Base-by-base conservation (phyloP, 2,888 invertebrate genomes). In the Tricholauxania praeusta region DNA sequence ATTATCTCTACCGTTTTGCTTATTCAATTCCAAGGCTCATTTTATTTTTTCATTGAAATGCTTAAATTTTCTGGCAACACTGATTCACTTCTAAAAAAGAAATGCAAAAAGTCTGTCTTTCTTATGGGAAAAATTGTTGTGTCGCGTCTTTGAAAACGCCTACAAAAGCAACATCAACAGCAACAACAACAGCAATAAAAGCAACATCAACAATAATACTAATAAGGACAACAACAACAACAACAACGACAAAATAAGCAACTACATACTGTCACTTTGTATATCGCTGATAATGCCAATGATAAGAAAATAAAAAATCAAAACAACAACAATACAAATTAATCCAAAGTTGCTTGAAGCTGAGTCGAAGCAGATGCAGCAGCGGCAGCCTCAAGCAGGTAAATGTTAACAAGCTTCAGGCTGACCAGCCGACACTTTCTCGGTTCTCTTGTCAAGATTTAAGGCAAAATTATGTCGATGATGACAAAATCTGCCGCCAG, bases 401-500 rank as follows among this genome's bases (percentile, higher is more conserved):
- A 28, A n/a, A 59, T 17, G 48, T 15, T 49, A 48, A 49, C 53
- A 14, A 66, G 66, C 64, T 64, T 51, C 64, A 51, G 64, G 64
- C 19, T 49, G 49, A 60, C 19, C 59, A 17, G 39, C 59, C 47
- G 69, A 59, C 59, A 60, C 69, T 62, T 60, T 60, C 51, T 49
- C 28, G 51, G 14, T 39, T 39, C 60, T 60, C 60, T 66, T 66
- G 53, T 32, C 52, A 66, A 66, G 66, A 66, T 57, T 65, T 55
- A 53, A 77, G 74, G 75, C 69, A 75, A 78, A 79, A 79, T 79
- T 78, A 78, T 79, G 77, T 79, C 79, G 77, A 77, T 78, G 79
- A 79, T 78, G 79, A 79, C 79, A 79, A 79, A 79, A 77, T 74
- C 76, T 74, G 79, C 79, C 79, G 79, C 78, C 76, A 77, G 78